phyloP scores from a whole-genome alignment of 1,140 invertebrate species.

The Rhyacophila brunnea region DNA sequence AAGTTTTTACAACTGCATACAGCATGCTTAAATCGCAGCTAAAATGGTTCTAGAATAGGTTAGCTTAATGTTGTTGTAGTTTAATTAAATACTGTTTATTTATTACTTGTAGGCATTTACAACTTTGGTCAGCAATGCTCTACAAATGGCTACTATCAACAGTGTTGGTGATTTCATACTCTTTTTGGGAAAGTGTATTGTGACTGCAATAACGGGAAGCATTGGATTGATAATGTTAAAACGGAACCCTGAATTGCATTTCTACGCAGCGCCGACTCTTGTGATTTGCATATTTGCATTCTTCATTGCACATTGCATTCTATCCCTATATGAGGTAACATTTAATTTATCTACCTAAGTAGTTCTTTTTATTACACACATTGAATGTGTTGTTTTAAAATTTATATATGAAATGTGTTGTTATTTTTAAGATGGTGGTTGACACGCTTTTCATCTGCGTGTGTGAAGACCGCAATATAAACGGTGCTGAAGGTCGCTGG shows the following conservation, averaged over 20 bases:
- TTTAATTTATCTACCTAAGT: too few relatives aligned
- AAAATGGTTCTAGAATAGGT: too few relatives aligned
- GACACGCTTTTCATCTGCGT: conserved; percentile 94
- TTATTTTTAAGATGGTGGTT: conserved; percentile 77
- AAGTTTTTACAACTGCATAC: too few relatives aligned
- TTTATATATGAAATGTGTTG: background rate
- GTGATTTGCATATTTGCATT: conserved; percentile 87
- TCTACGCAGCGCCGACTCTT: conserved; percentile 83
- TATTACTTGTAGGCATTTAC: conserved; percentile 84
- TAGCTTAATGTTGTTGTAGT: background rate
- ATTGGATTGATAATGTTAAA: conserved; percentile 74
- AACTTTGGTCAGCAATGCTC: conserved; percentile 76
- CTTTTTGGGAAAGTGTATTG: conserved; percentile 88
- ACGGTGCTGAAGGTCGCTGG: conserved; percentile 64
- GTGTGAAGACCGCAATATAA: conserved; percentile 77
- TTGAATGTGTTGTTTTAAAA: too few relatives aligned
- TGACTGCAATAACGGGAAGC: conserved; percentile 74
- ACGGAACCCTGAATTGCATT: conserved; percentile 68
- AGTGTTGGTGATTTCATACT: conserved; percentile 92
- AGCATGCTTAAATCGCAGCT: too few relatives aligned
- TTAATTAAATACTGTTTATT: background rate
- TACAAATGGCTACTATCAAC: conserved; percentile 90
- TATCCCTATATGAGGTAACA: conserved; percentile 92
- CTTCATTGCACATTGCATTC: conserved; percentile 89
- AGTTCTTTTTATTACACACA: too few relatives aligned